Percentiles rank a stretch among this genome's conserved stretches.
phyloP scores from a whole-genome alignment of 2,797 vertebrate genomes.

The Argyrosomus regius region DNA sequence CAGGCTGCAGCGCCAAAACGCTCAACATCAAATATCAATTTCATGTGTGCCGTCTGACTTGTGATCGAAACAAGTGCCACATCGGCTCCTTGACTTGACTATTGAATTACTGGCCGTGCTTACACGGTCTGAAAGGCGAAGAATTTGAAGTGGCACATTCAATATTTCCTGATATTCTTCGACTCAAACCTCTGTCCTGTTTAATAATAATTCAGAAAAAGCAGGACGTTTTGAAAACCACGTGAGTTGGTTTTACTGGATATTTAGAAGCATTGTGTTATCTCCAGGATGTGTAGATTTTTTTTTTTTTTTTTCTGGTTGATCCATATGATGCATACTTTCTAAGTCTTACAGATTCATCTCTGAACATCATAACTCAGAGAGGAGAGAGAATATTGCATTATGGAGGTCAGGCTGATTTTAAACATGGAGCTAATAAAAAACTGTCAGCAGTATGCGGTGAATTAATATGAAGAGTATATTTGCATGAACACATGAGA shows the following conservation, averaged over 20 bases:
- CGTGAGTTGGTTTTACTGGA: neutral
- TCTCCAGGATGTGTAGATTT: neutral
- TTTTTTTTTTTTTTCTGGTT: neutral
- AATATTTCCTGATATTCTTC: neutral
- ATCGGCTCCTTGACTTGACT: neutral
- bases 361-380: neutral
- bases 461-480: neutral
- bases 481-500: neutral
- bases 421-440: neutral
- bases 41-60: slow-evolving; percentile 12
- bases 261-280: neutral
- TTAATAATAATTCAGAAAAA: neutral
- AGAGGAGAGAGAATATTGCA: neutral
- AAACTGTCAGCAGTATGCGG: neutral
- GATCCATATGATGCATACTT: neutral
- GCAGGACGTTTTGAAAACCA: neutral
- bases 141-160: neutral
- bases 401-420: slow-evolving; percentile 9
- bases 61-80: neutral
- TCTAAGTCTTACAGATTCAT: neutral
- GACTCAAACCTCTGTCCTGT: neutral
- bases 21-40: neutral
- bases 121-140: neutral
- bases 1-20: neutral
- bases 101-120: slow-evolving; percentile 1